phyloP scores from a whole-genome alignment of 1,140 invertebrate species.

The Homalodisca vitripennis region DNA sequence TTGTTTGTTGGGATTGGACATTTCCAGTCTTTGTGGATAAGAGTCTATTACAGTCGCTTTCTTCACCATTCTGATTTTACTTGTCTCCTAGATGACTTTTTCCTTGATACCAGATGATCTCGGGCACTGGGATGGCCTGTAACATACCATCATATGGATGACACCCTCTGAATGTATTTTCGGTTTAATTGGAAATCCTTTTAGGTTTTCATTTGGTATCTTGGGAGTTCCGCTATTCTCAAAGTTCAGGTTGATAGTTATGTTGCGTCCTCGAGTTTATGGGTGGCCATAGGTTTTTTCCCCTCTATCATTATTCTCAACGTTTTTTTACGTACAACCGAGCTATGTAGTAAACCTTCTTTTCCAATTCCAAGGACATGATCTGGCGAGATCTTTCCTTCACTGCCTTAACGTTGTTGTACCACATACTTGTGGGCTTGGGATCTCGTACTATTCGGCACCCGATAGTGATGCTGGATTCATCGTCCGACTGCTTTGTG shows the following conservation, averaged over 20 bases:
- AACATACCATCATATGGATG: conserved; percentile 94
- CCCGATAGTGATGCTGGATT: conserved; percentile 89
- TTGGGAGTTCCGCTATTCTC: conserved; percentile 72
- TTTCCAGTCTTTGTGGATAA: conserved; percentile 88
- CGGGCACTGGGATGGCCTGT: conserved; percentile 91
- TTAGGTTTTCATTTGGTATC: conserved; percentile 93
- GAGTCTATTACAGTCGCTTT: conserved; percentile 85
- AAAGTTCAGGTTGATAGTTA: conserved; percentile 95
- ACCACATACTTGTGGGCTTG: conserved; percentile 86
- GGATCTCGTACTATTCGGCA: conserved; percentile 94
- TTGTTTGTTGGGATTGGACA: conserved; percentile 88
- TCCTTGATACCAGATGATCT: conserved; percentile 94
- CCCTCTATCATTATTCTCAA: conserved; percentile 83
- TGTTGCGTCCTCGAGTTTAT: conserved; percentile 86
- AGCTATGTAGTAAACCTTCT: conserved; percentile 86
- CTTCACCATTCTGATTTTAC: conserved; percentile 81
- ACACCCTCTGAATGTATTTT: conserved; percentile 95
- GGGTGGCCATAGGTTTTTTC: conserved; percentile 91
- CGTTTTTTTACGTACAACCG: conserved; percentile 78
- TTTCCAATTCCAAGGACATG: conserved; percentile 77
- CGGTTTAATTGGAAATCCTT: conserved; percentile 95
- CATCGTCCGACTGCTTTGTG: conserved; percentile 92
- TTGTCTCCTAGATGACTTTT: conserved; percentile 77
- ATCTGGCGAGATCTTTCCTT: conserved; percentile 74
- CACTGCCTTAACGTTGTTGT: conserved; percentile 76